Percentiles rank a stretch among this genome's conserved stretches.
phyloP scores from a whole-genome alignment of 2,113 vertebrate species.

The Microcebus lehilahytsara region DNA sequence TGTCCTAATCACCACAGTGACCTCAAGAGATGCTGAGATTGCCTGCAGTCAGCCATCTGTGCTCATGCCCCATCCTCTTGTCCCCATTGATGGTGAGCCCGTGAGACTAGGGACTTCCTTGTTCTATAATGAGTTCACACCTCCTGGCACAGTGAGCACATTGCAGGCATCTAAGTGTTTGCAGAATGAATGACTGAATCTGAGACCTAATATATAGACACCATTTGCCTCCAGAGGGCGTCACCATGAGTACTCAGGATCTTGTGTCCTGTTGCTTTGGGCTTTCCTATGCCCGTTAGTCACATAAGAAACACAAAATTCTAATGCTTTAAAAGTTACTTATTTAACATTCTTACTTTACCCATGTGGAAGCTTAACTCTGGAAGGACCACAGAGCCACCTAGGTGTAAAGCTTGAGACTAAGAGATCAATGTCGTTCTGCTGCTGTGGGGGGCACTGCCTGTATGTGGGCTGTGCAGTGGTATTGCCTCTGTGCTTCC shows the following conservation, averaged over 20 bases:
- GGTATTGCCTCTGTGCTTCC: neutral
- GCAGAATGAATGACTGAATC: neutral
- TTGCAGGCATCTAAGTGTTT: neutral
- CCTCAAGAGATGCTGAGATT: neutral
- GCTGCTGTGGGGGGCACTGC: neutral
- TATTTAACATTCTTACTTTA: neutral
- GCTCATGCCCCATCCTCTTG: neutral
- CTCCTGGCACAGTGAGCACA: neutral
- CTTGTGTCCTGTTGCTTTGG: neutral
- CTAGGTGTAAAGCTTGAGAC: neutral
- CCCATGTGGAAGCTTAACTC: neutral
- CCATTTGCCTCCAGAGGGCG: neutral
- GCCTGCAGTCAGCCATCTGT: rapidly evolving
- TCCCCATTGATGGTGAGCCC: neutral
- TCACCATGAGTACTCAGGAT: neutral
- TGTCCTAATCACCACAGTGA: too few species aligned
- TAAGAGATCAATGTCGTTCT: neutral
- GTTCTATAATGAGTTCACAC: neutral
- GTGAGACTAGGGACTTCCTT: neutral
- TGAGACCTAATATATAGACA: neutral
- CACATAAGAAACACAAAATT: neutral
- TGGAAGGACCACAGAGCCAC: neutral
- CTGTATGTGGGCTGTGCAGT: neutral
- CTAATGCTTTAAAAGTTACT: neutral
- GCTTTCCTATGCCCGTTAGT: neutral